Evolutionary conservation across 2,888 invertebrate species (phyloP), one percentile per base, ranked within the genome.

Genomic region (Helleia helle): DNA sequence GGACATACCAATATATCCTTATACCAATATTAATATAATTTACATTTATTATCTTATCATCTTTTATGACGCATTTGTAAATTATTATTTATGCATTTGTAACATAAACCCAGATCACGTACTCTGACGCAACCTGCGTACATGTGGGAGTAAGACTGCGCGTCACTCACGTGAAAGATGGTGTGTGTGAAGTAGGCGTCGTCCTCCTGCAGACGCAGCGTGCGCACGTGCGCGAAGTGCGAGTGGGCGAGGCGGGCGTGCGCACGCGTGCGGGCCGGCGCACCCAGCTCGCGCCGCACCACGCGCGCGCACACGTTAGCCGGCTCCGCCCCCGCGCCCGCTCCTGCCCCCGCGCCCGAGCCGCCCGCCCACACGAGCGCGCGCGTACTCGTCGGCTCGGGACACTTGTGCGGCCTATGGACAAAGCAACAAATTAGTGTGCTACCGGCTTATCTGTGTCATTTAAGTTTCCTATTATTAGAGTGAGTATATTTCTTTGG

Each of bases 351-450:
- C 0, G 89, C 87, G 17, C 86, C 55, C 87, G 47, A 24, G 52
- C 48, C 87, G 15, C 86, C 55, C 87, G 47, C 25, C 53, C 48
- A n/a, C 43, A 50, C 40, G 62, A 63, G 41, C 62, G 68, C 45
- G 25, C 50, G 46, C 17, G 41, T 22, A n/a, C 43, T 36, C 41
- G 71, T 65, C 8, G 77, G 80, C 49, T 95, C 95, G 1, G 99
- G 99, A 73, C 99, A 99, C 60, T 95, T 94, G 83, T 99, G 99
- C 0, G 97, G 97, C 50, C 94, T 94, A 65, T 3, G n/a, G n/a
- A n/a, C n/a, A n/a, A n/a, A n/a, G n/a, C n/a, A n/a, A n/a, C n/a
- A n/a, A n/a, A n/a, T n/a, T n/a, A n/a, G n/a, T n/a, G n/a, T n/a
- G n/a, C n/a, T n/a, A n/a, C n/a, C n/a, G n/a, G n/a, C n/a, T n/a